These are phyloP conservation scores for Patella depressa DNA, from an alignment of 2,888 invertebrate species.

Conservation along the genomic window DNA sequence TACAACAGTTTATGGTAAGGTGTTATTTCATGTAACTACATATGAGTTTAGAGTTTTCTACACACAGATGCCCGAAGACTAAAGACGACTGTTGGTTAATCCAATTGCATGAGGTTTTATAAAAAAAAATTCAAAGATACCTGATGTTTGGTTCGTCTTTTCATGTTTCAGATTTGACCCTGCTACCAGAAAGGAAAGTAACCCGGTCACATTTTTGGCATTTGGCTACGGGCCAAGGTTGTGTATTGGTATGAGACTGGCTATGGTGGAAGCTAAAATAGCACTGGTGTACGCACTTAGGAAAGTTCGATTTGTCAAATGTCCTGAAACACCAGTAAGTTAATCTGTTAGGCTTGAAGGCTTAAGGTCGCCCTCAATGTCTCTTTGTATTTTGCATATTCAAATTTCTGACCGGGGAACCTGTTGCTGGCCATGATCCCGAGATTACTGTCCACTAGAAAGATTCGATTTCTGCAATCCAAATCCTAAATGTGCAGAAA, in stretches of 20 bases:
- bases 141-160: no score
- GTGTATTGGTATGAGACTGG: constrained; percentile 27
- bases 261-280: constrained; percentile 21
- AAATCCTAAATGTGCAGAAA: no score
- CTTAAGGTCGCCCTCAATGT: no score
- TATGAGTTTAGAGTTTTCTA: no score
- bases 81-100: no score
- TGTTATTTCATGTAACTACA: not conserved
- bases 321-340: constrained; percentile 15
- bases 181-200: not conserved
- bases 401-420: not conserved
- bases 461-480: no score
- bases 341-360: not conserved
- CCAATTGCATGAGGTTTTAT: no score
- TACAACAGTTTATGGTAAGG: not conserved
- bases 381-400: no score
- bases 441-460: no score
- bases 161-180: constrained; percentile 17
- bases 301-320: constrained; percentile 18
- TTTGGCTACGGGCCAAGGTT: constrained; percentile 21
- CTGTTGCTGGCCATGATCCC: not conserved
- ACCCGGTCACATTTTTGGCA: constrained; percentile 14
- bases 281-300: constrained; percentile 14
- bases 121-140: no score
- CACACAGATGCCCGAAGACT: no score